phyloP scores from a whole-genome alignment of 2,113 vertebrate genomes.

The Tychaedon coryphoeus region DNA sequence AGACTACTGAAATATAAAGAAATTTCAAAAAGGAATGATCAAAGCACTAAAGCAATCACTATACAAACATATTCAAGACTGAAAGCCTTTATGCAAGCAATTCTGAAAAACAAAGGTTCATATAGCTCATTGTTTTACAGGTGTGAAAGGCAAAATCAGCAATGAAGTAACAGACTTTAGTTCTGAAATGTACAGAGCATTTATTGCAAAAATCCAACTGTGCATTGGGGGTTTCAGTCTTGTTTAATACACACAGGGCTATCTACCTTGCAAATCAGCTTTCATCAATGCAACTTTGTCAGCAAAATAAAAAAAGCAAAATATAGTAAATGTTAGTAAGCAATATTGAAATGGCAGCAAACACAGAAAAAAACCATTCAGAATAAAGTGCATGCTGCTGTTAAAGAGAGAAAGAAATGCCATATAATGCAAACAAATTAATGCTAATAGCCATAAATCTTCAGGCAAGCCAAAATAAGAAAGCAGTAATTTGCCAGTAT shows the following conservation, averaged over 20 bases:
- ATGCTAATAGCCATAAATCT: conserved; percentile 77
- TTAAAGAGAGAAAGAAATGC: conserved; percentile 74
- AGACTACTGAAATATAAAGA: conserved; percentile 68
- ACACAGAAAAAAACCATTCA: conserved; percentile 71
- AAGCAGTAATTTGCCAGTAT: conserved; percentile 74
- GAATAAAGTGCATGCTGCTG: conserved; percentile 77
- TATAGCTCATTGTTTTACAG: conserved; percentile 21
- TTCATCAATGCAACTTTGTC: conserved; percentile 99
- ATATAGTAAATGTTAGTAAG: conserved; percentile 95
- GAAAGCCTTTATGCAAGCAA: conserved; percentile 80
- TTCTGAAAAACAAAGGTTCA: conserved; percentile 42
- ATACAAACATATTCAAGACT: conserved; percentile 79
- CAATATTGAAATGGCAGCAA: conserved; percentile 85
- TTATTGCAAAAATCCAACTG: conserved; percentile 52
- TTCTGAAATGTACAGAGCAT: conserved; percentile 36
- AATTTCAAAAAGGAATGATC: conserved; percentile 56
- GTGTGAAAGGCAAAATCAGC: conserved; percentile 29
- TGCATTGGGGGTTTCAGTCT: conserved; percentile 82
- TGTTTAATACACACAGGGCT: conserved; percentile 85
- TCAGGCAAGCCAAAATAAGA: conserved; percentile 79
- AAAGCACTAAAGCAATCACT: conserved; percentile 75
- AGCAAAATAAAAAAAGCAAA: conserved; percentile 93
- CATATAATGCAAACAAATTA: conserved; percentile 76
- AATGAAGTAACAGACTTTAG: conserved; percentile 14
- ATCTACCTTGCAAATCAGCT: conserved; percentile 99